Base-by-base conservation (phyloP, 1,140 invertebrate species). In the Sogatella furcifera region DNA sequence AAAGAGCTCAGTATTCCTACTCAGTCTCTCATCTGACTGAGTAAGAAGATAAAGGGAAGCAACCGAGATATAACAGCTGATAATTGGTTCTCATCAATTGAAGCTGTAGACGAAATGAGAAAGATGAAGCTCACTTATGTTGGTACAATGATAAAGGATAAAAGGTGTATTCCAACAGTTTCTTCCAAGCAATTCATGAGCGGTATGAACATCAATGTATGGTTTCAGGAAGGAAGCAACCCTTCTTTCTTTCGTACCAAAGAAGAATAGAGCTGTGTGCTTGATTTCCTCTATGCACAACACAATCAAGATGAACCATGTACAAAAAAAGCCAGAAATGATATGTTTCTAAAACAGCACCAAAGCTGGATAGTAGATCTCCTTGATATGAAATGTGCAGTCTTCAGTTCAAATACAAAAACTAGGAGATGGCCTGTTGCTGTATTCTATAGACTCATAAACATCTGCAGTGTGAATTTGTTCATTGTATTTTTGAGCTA, bases 61-160 rank as follows among this genome's bases (percentile, higher is more conserved):
- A 66, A 68, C 21, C 53, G 70, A 46, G 69, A 69, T 57, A 53
- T 74, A 13, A 71, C 70, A 11, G 63, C 63, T 61, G 72, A 74
- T 62, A 75, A 74, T 63, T 74, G 69, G 67, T 73, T 73, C 60
- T 68, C 61, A n/a, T 67, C 65, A 0, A 55, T 72, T 11, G 54
- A 58, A 52, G 61, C 72, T 44, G 66, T 64, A 38, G 68, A 73
- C 55, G 63, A 66, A 24, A 63, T 75, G 60, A 61, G 69, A 21
- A 63, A 64, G 54, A 62, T 49, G 9, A 28, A 58, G 14, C 34
- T 57, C 14, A 65, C 63, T 34, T 62, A 64, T 14, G 52, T 66
- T 13, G 65, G 61, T 9, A 66, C 65, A 8, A 22, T 66, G 34
- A 55, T 41, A 57, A 60, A 31, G 31, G 76, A 77, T 63, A 76